Base-by-base conservation (phyloP, 2,797 vertebrate species). In the Numenius phaeopus region DNA sequence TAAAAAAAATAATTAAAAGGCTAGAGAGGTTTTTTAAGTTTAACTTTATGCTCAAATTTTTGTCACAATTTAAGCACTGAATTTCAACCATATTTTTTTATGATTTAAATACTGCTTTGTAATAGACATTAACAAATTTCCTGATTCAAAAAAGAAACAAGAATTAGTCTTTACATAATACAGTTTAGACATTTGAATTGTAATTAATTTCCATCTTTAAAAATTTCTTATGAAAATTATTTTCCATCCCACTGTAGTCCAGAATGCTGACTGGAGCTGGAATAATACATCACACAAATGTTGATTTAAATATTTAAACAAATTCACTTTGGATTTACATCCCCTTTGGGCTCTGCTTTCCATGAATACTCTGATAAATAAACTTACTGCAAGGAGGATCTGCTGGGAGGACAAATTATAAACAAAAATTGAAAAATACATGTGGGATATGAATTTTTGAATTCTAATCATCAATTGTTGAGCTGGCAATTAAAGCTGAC, bases 281-380 rank as follows among this genome's bases (percentile, higher is more conserved):
- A 84, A 95, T 90, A 93, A 92, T 93, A 54, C 78, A 89, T 97
- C 88, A 84, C 52, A 95, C 29, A 93, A 95, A 87, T 89, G 71
- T 93, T 92, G 64, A 85, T 95, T 95, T 92, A 93, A 96, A 96
- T 96, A 94, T 93, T 97, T 95, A 95, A 96, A 93, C 86, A 92
- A 95, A 95, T 94, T 96, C 90, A 84, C 78, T 96, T 92, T 81
- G 92, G 83, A 93, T 93, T 95, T 96, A 96, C 90, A 96, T 92
- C 64, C 83, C 92, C 93, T 96, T 95, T 96, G 94, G 95, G 92
- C 57, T 94, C 88, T 89, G 81, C 88, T 89, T 93, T 95, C 86
- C 54, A 91, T 87, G 83, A 95, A 92, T 78, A 91, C 32, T 64
- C 73, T 94, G 91, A 87, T 90, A 95, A 96, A 96, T 83, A 95